Conservation (phyloP, 2,888 invertebrate genomes). For the Plebejus argus region DNA sequence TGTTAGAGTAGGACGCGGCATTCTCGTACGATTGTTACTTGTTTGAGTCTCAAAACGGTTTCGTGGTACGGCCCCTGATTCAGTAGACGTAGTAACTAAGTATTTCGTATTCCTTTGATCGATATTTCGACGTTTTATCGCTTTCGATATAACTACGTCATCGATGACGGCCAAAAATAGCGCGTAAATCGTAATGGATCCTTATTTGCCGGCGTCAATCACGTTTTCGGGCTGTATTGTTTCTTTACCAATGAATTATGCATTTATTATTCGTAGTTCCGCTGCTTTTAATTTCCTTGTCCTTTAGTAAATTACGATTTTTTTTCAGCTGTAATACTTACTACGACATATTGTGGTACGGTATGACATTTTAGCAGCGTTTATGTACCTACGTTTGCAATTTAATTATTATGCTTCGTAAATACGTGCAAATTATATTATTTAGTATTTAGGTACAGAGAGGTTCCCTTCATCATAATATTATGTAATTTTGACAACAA, state of each 20-base stretch:
- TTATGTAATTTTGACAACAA: too few relatives aligned
- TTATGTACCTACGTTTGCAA: too few relatives aligned
- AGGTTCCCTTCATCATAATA: too few relatives aligned
- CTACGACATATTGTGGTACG: background rate
- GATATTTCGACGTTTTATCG: background rate
- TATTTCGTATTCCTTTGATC: conserved; percentile 4
- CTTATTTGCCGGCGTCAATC: background rate
- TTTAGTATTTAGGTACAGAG: too few relatives aligned
- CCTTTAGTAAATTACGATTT: background rate
- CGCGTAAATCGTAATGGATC: background rate
- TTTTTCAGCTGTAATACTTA: too few relatives aligned
- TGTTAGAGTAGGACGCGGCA: too few relatives aligned
- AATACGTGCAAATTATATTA: too few relatives aligned
- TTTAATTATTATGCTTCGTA: too few relatives aligned
- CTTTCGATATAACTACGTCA: conserved; percentile 14
- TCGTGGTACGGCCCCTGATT: too few relatives aligned
- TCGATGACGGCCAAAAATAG: conserved; percentile 5
- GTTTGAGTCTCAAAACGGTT: too few relatives aligned
- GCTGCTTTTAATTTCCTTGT: background rate
- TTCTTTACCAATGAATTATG: background rate
- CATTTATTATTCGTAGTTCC: background rate
- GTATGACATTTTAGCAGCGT: background rate
- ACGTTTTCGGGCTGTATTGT: background rate
- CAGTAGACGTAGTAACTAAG: background rate
- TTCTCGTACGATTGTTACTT: too few relatives aligned